Evolutionary conservation across 2,113 vertebrate species (phyloP).

Genomic region (Coptodon bakossiorum): DNA sequence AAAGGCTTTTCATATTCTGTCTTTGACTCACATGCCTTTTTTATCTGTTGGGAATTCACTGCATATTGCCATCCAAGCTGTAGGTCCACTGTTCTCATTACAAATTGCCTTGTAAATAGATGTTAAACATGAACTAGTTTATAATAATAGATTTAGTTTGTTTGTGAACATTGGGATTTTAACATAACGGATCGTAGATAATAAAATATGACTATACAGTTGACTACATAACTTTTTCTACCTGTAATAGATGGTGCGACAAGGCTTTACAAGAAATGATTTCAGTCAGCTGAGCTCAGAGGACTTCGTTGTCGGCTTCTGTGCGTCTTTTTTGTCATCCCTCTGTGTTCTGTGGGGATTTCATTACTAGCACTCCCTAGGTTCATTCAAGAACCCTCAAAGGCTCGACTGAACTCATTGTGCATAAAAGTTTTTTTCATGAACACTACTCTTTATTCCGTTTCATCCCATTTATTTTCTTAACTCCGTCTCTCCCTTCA

Average conservation of each 20-base stretch:
- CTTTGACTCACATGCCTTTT: not conserved
- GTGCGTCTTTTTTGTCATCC: slow-evolving; percentile 9
- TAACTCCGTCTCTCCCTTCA: not conserved
- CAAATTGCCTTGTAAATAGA: not conserved
- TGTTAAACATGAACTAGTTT: not conserved
- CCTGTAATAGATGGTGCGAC: not conserved
- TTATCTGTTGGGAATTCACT: not conserved
- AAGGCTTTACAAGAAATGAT: not conserved
- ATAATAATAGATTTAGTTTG: not conserved
- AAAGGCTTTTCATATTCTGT: not conserved
- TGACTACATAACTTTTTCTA: not conserved
- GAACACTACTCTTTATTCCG: slow-evolving; percentile 1
- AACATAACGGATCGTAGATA: not conserved
- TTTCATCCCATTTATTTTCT: not conserved
- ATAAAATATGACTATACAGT: not conserved
- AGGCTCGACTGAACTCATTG: slow-evolving; percentile 27
- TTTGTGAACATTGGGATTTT: not conserved
- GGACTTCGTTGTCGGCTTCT: not conserved
- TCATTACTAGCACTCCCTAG: slow-evolving; percentile 16
- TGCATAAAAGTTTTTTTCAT: slow-evolving; percentile 12
- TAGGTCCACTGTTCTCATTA: not conserved
- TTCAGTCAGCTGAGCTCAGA: not conserved
- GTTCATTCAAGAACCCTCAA: slow-evolving; percentile 16
- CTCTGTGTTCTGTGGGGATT: slow-evolving; percentile 27
- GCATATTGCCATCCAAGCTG: not conserved